These are phyloP conservation scores for Oceanodroma tethys DNA, from an alignment of 2,113 vertebrate species.

Conservation along the genomic window DNA sequence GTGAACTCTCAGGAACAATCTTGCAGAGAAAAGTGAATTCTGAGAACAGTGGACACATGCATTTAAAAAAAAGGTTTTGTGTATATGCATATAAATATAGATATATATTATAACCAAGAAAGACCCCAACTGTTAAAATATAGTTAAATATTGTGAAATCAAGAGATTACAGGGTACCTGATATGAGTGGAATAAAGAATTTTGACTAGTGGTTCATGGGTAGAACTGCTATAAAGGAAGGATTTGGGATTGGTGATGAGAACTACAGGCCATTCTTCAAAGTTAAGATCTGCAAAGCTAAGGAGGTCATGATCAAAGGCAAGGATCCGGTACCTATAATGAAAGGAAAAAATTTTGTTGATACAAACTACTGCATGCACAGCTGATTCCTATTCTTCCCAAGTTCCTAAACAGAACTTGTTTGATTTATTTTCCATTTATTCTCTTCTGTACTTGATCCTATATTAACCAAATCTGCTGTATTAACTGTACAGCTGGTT, in stretches of 20 bases:
- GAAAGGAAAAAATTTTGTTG: not conserved
- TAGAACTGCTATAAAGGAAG: conserved; percentile 84
- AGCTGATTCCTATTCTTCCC: not conserved
- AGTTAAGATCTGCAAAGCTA: conserved; percentile 89
- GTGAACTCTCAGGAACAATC: not conserved
- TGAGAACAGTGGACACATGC: not conserved
- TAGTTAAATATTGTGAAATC: not conserved
- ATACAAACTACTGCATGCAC: not conserved
- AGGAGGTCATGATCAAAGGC: conserved; percentile 94
- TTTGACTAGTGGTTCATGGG: conserved; percentile 84
- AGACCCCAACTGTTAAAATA: not conserved
- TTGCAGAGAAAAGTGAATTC: not conserved
- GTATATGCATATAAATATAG: not conserved
- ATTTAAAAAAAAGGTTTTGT: not conserved
- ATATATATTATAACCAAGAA: not conserved
- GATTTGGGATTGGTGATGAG: conserved; percentile 97
- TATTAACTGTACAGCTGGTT: not conserved
- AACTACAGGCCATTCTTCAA: conserved; percentile 89
- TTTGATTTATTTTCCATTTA: not conserved
- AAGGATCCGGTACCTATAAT: conserved; percentile 87
- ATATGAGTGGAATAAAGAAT: conserved; percentile 89
- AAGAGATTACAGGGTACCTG: conserved; percentile 75
- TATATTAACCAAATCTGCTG: not conserved
- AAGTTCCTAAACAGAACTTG: not conserved
- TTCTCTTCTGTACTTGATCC: not conserved